Percentiles rank a stretch among this genome's conserved stretches.
phyloP scores from a whole-genome alignment of 2,888 invertebrate species.

The Plagodis dolabraria region DNA sequence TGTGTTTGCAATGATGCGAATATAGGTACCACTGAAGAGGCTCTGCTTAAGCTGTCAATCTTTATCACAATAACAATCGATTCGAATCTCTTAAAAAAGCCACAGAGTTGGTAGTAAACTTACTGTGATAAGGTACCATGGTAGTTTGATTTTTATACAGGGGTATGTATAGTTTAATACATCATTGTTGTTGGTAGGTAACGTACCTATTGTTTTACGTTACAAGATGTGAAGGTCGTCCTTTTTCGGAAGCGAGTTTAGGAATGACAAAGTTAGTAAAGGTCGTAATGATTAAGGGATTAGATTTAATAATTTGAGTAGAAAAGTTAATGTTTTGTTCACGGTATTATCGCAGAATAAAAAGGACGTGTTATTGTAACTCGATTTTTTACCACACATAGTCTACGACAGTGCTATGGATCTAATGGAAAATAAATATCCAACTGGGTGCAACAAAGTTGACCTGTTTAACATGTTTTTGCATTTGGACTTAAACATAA shows the following conservation, averaged over 20 bases:
- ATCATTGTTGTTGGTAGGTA: conserved; percentile 15
- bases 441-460: too few relatives aligned
- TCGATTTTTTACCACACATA: too few relatives aligned
- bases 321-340: too few relatives aligned
- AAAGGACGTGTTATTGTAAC: too few relatives aligned
- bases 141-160: not conserved
- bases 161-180: conserved; percentile 7
- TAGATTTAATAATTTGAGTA: not conserved
- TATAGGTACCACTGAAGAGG: conserved; percentile 3
- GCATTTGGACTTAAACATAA: too few relatives aligned
- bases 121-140: conserved; percentile 13
- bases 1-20: conserved; percentile 52
- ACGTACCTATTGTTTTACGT: conserved; percentile 16
- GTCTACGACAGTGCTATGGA: too few relatives aligned
- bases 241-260: conserved; percentile 16
- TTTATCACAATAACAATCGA: not conserved
- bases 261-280: not conserved
- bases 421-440: too few relatives aligned
- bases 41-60: not conserved
- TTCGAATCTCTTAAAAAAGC: not conserved
- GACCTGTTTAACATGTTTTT: too few relatives aligned
- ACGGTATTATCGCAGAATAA: too few relatives aligned
- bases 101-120: not conserved
- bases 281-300: not conserved
- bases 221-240: conserved; percentile 42